phyloP scores from a whole-genome alignment of 2,797 vertebrate species.

The Steatocranus sp. region DNA sequence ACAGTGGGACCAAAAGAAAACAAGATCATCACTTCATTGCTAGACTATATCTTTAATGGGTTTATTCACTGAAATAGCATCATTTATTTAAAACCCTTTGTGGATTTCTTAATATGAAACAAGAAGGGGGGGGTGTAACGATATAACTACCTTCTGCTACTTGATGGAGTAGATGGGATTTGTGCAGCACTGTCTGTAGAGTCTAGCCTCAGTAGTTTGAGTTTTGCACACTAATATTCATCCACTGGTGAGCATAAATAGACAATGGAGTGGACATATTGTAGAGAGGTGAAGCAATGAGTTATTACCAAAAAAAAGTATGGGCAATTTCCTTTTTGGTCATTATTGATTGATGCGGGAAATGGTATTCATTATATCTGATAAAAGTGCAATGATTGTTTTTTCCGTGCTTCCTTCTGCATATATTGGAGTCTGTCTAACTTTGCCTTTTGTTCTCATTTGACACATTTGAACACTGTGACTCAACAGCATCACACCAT shows the following conservation, averaged over 20 bases:
- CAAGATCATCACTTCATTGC: neutral
- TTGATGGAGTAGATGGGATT: neutral
- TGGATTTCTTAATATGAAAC: neutral
- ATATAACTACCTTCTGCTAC: neutral
- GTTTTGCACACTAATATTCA: neutral
- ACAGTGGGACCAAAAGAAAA: neutral
- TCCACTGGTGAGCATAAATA: neutral
- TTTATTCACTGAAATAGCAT: neutral
- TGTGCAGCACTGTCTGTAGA: neutral
- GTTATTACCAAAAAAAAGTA: neutral
- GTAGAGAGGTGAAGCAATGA: neutral
- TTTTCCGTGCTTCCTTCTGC: neutral
- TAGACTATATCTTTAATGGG: neutral
- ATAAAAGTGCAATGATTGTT: neutral
- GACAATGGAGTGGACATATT: neutral
- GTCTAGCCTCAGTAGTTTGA: neutral
- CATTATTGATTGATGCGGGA: neutral
- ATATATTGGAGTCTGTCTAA: neutral
- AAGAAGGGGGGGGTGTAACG: neutral
- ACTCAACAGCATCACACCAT: neutral
- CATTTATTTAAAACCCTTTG: conserved; percentile 1
- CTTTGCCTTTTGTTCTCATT: neutral
- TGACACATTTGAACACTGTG: neutral
- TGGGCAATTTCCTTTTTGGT: neutral
- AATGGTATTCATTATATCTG: neutral